Percentiles rank a stretch among this genome's conserved stretches.
Evolutionary conservation across 1,140 invertebrate genomes (phyloP).

Genomic region (Proctacanthus coquilletti): DNA sequence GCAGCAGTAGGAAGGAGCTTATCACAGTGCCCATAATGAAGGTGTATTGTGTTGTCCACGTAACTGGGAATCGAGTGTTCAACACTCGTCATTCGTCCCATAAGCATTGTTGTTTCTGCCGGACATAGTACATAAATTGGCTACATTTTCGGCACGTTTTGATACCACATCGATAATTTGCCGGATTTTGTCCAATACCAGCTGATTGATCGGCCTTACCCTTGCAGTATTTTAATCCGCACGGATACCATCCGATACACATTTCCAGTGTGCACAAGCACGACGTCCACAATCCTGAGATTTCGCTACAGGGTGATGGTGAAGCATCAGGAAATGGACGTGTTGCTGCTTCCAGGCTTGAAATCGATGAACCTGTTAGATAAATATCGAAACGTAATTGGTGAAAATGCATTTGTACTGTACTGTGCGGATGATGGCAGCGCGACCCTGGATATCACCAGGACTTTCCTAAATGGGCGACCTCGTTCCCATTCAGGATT

Average conservation of each 20-base stretch:
- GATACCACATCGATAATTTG: constrained; percentile 81
- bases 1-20: too few relatives aligned
- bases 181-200: constrained; percentile 20
- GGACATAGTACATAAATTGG: constrained; percentile 69
- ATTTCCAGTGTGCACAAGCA: constrained; percentile 69
- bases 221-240: constrained; percentile 86
- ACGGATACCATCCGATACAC: constrained; percentile 82
- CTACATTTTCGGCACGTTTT: constrained; percentile 85
- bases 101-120: constrained; percentile 68
- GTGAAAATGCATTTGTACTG: too few relatives aligned
- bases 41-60: too few relatives aligned
- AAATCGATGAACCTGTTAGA: constrained; percentile 47
- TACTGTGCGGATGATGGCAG: too few relatives aligned
- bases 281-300: constrained; percentile 46
- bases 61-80: too few relatives aligned
- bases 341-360: constrained; percentile 35
- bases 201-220: constrained; percentile 33
- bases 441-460: too few relatives aligned
- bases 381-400: too few relatives aligned
- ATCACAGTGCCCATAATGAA: too few relatives aligned
- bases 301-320: constrained; percentile 40
- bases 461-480: too few relatives aligned
- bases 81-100: constrained; percentile 64
- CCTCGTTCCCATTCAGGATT: too few relatives aligned
- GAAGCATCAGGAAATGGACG: constrained; percentile 37